A percentile compares a stretch with the other conserved stretches of the same genome.
phyloP scores from a whole-genome alignment of 2,888 invertebrate species.

The Holacanthella duospinosa region DNA sequence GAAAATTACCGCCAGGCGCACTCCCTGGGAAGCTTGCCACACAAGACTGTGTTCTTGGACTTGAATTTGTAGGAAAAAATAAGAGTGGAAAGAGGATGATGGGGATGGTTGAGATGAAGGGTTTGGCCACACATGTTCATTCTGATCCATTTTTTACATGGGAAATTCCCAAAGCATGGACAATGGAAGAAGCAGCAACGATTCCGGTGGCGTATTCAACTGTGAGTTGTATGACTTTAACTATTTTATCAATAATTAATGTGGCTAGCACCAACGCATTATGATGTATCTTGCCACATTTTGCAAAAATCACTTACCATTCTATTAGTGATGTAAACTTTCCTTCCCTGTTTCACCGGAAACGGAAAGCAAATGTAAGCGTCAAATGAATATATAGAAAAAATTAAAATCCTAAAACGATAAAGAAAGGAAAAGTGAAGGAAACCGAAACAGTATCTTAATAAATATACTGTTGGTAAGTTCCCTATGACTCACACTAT shows the following conservation, averaged over 20 bases:
- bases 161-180: constrained; percentile 51
- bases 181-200: constrained; percentile 54
- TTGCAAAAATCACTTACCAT: too few relatives aligned
- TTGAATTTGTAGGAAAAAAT: constrained; percentile 49
- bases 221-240: too few relatives aligned
- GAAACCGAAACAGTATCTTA: too few relatives aligned
- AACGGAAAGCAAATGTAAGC: too few relatives aligned
- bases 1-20: constrained; percentile 72
- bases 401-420: too few relatives aligned
- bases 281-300: background rate
- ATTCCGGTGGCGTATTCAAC: constrained; percentile 56
- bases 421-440: too few relatives aligned
- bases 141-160: constrained; percentile 47
- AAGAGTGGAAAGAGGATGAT: constrained; percentile 42
- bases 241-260: too few relatives aligned
- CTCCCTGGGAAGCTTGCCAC: constrained; percentile 48
- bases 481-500: too few relatives aligned
- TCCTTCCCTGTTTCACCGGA: too few relatives aligned
- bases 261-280: constrained; percentile 10
- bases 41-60: constrained; percentile 50
- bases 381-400: too few relatives aligned
- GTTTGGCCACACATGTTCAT: constrained; percentile 48
- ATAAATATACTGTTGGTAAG: too few relatives aligned
- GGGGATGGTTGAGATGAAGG: constrained; percentile 44
- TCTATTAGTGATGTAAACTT: too few relatives aligned